Base-by-base conservation (phyloP, 1,140 invertebrate genomes). In the Hormaphis cornu region DNA sequence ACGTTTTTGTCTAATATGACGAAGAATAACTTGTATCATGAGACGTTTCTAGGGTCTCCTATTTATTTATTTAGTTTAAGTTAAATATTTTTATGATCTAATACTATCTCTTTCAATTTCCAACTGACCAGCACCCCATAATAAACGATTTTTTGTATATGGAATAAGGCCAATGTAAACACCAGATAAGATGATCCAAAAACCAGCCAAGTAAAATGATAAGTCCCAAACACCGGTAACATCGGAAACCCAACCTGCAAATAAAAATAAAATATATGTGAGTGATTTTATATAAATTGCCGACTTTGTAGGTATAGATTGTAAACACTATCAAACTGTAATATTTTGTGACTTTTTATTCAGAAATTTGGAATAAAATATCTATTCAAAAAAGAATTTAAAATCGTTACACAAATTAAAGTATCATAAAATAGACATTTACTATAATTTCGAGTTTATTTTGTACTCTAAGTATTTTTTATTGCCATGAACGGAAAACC, bases 151-250 rank as follows among this genome's bases (percentile, higher is more conserved):
- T 74, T 81, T 85, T 0, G 85, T 86, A 72, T 80, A 83, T 0
- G 86, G 84, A 73, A 87, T 84, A 5, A 86, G 76, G 0, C 82
- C 84, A 24, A 93, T 82, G 20, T 93, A 81, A 0, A 88, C 48
- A 14, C 90, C 91, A 48, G 89, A 87, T 1, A 93, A 73, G 20
- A 90, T 80, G 7, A 90, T 86, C 82, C 86, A 88, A 18, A 86
- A 77, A 9, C 88, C 89, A 59, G 87, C 87, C 72, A 88, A 80
- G 73, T 86, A 84, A 77, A 91, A 92, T 0, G 89, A 86, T 30
- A 84, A 79, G 59, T 89, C 83, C 84, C 89, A 91, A 18, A 78
- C 80, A 1, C 81, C 78, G 0, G 88, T 89, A 1, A 83, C 73
- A 74, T 91, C 89, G 77, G 83, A 88, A 0, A 90, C 75, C 71